phyloP scores from a whole-genome alignment of 2,113 vertebrate genomes.

The Suricata suricatta region DNA sequence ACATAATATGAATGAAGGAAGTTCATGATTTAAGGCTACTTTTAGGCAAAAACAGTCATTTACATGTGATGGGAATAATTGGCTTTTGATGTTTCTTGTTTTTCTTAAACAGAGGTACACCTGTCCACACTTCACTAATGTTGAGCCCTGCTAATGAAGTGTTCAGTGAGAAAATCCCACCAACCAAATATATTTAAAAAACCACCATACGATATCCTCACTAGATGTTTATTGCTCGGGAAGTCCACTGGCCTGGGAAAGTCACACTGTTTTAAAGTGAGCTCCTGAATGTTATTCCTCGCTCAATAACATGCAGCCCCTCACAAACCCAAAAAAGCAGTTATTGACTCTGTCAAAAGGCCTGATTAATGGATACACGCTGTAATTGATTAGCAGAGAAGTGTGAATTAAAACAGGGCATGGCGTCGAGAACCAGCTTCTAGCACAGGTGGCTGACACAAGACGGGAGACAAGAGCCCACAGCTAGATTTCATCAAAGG shows the following conservation, averaged over 20 bases:
- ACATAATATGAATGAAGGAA: not conserved
- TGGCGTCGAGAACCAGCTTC: constrained; percentile 92
- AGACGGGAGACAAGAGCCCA: constrained; percentile 95
- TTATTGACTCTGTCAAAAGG: constrained; percentile 93
- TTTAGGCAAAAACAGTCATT: not conserved
- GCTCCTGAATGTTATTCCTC: constrained; percentile 84
- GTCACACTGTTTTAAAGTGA: constrained; percentile 77
- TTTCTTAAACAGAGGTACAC: constrained; percentile 70
- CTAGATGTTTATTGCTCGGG: constrained; percentile 78
- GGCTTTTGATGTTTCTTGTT: constrained; percentile 58
- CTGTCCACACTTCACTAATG: constrained; percentile 67
- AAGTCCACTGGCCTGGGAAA: constrained; percentile 80
- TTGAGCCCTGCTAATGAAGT: constrained; percentile 77
- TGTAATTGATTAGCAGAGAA: constrained; percentile 98
- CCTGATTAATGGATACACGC: constrained; percentile 98
- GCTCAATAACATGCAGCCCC: constrained; percentile 85
- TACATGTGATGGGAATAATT: not conserved
- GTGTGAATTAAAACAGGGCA: constrained; percentile 96
- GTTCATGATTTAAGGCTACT: not conserved
- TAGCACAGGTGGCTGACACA: constrained; percentile 93
- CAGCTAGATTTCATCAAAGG: constrained; percentile 96
- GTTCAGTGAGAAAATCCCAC: constrained; percentile 73
- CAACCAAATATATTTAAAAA: constrained; percentile 47
- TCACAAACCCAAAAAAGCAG: constrained; percentile 88
- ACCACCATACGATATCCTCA: constrained; percentile 60